These are phyloP conservation scores for Camelus bactrianus DNA, from an alignment of 2,113 vertebrate species.

Conservation along the genomic window DNA sequence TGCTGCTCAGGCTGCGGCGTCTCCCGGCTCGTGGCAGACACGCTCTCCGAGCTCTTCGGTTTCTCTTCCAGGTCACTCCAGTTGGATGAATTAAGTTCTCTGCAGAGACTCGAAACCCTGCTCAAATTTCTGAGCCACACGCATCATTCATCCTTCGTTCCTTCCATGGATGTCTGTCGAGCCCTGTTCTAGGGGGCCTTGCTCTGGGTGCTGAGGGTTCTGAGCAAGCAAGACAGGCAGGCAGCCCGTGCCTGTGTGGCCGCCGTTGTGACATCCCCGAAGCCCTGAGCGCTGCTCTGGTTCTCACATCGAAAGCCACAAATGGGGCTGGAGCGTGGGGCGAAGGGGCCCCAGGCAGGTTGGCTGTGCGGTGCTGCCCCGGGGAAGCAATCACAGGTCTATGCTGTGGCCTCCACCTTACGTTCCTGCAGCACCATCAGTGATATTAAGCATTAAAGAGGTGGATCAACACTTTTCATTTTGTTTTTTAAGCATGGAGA, in stretches of 20 bases:
- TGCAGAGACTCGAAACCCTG: not conserved
- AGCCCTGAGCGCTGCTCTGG: not conserved
- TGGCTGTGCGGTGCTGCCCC: rapidly evolving
- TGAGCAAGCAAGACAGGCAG: not conserved
- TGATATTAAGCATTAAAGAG: not conserved
- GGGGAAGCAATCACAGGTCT: rapidly evolving
- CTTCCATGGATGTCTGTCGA: not conserved
- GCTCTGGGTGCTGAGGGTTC: not conserved
- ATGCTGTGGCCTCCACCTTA: too few species aligned
- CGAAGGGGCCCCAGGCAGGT: not conserved
- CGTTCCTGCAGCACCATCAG: rapidly evolving
- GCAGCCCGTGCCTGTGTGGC: rapidly evolving
- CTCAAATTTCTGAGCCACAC: not conserved
- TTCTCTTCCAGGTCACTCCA: not conserved
- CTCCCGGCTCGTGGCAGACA: rapidly evolving
- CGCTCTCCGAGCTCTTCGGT: rapidly evolving
- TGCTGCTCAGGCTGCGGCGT: rapidly evolving
- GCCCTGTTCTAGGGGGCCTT: not conserved
- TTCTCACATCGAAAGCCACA: rapidly evolving
- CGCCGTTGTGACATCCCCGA: rapidly evolving
- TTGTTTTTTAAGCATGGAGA: not conserved
- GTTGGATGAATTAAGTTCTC: not conserved
- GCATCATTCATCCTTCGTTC: rapidly evolving
- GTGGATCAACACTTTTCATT: not conserved
- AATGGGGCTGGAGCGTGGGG: rapidly evolving